Conservation (phyloP, 2,113 vertebrate species). For the Chlorodrepanis virens region DNA sequence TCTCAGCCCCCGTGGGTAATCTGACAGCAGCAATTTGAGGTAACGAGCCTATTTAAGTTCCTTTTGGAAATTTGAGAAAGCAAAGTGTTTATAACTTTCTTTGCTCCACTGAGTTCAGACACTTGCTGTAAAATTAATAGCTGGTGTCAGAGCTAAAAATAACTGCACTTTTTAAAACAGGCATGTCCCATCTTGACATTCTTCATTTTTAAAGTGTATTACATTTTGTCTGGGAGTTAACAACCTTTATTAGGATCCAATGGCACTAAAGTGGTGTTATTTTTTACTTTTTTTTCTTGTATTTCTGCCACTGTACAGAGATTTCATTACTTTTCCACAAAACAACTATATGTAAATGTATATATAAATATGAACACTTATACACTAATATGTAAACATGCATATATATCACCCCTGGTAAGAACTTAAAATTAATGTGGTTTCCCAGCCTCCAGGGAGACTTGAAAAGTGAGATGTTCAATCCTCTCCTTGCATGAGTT, state of each 20-base stretch:
- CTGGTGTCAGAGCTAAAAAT: conserved; percentile 20
- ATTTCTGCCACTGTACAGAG: neutral
- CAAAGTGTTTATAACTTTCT: neutral
- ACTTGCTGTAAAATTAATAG: neutral
- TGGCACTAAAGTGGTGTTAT: neutral
- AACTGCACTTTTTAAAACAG: neutral
- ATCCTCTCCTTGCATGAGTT: neutral
- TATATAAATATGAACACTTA: neutral
- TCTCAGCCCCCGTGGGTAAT: neutral
- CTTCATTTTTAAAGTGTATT: neutral
- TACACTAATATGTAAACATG: neutral
- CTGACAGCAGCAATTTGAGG: neutral
- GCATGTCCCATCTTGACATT: neutral
- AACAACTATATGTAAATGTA: neutral
- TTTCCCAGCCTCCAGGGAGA: neutral
- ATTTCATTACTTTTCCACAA: neutral
- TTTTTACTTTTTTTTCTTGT: neutral
- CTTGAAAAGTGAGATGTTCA: neutral
- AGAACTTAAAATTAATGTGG: neutral
- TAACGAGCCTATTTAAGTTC: neutral
- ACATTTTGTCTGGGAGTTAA: neutral
- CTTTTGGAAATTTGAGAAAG: neutral
- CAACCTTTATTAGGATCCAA: neutral
- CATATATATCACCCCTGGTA: neutral
- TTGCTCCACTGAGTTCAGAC: neutral